Base-by-base conservation (phyloP, 2,888 invertebrate genomes). In the Pecten maximus region DNA sequence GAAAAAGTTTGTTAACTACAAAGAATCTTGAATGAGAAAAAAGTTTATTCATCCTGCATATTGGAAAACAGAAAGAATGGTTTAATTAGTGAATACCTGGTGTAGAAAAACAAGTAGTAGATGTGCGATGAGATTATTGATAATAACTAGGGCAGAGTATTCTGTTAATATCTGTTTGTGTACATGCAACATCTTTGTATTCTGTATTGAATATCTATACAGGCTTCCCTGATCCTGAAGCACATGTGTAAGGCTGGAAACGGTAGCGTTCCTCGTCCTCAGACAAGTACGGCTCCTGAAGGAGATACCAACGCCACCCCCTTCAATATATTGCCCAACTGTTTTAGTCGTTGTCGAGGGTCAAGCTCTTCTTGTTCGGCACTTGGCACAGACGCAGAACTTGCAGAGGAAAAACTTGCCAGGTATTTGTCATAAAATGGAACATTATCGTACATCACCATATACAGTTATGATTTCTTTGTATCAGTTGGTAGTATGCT, bases 181-280 rank as follows among this genome's bases (percentile, higher is more conserved):
- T n/a, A n/a, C n/a, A n/a, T n/a, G n/a, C n/a, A n/a, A n/a, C n/a
- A n/a, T n/a, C n/a, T n/a, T n/a, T n/a, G n/a, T n/a, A n/a, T n/a
- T n/a, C n/a, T n/a, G n/a, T n/a, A n/a, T n/a, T n/a, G n/a, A n/a
- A n/a, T n/a, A n/a, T n/a, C n/a, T n/a, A n/a, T n/a, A 2, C 90
- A 95, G 95, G 95, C 95, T 15, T 94, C 92, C 6, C 87, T 94
- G 87, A 91, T 95, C 88, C 92, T 95, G 50, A 94, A 94, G 89
- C 95, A 95, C 90, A 93, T 95, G 40, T 94, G 94, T 89, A 95
- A 95, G 88, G 95, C 95, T n/a, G 95, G 95, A 23, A 95, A 95
- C 89, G 95, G 95, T 10, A 93, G 94, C 89, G 93, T 95, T 48
- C 95, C 95, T 0, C 94, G 95, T 88, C 93, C 94, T 8, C 93